Percentiles rank a stretch among this genome's conserved stretches.
Conservation (phyloP, 2,888 invertebrate genomes). For the Xestia c-nigrum region DNA sequence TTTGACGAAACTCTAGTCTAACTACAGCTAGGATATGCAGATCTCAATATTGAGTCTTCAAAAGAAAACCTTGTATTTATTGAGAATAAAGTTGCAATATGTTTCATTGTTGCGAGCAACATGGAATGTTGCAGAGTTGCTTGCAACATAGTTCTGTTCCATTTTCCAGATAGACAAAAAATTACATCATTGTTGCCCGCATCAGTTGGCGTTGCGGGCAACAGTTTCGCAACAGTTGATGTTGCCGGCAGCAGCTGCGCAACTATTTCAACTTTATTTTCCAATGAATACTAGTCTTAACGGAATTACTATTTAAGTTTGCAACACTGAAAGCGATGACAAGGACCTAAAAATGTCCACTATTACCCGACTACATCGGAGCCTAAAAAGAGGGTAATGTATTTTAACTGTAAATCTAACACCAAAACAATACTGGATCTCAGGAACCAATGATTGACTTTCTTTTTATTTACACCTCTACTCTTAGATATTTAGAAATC, state of each 20-base stretch:
- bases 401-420: slow-evolving; percentile 30
- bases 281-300: neutral
- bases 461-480: neutral
- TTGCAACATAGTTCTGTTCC: neutral
- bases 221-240: neutral
- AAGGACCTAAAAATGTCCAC: slow-evolving; percentile 3
- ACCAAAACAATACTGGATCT: slow-evolving; percentile 39
- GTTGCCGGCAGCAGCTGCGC: neutral
- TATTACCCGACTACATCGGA: slow-evolving; percentile 3
- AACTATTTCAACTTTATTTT: neutral
- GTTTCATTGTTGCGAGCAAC: slow-evolving; percentile 1
- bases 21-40: slow-evolving; percentile 55
- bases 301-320: slow-evolving; percentile 5
- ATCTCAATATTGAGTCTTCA: slow-evolving; percentile 30
- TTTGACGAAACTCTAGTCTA: slow-evolving; percentile 19
- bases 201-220: neutral
- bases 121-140: neutral
- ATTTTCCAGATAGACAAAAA: neutral
- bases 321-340: slow-evolving; percentile 33
- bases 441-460: slow-evolving; percentile 45
- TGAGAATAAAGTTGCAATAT: neutral
- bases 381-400: neutral
- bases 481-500: neutral
- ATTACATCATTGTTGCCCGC: neutral
- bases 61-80: neutral